These are phyloP conservation scores for Dipodomys ordii DNA, from an alignment of 2,113 vertebrate genomes.

Conservation along the genomic window DNA sequence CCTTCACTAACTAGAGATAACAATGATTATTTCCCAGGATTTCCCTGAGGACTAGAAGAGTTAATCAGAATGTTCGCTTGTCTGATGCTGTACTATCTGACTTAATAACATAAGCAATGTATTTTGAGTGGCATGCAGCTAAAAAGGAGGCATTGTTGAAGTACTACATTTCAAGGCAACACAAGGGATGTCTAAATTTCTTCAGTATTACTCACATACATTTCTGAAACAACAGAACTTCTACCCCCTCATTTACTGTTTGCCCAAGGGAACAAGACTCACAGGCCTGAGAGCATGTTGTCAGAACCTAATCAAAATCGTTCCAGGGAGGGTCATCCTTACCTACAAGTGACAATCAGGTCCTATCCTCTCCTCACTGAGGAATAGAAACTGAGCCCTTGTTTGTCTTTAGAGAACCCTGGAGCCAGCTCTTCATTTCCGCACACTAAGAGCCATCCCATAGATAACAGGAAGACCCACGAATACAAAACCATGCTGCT, in stretches of 20 bases:
- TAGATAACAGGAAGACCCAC: too few species aligned
- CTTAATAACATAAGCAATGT: conserved; percentile 37
- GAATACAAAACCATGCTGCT: neutral
- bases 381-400: neutral
- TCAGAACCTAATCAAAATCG: conserved; percentile 18
- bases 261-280: neutral
- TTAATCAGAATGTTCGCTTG: conserved; percentile 9
- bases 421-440: neutral
- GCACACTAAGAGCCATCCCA: neutral
- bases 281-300: neutral
- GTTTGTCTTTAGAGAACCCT: neutral
- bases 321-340: neutral
- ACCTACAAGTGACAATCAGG: neutral
- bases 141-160: conserved; percentile 16
- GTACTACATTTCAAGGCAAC: neutral
- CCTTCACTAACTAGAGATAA: neutral
- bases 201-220: neutral
- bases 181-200: neutral
- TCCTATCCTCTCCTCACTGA: neutral
- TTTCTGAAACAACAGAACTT: conserved; percentile 33
- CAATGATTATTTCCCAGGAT: conserved; percentile 2
- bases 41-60: neutral
- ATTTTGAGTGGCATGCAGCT: conserved; percentile 22
- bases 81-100: neutral
- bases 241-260: neutral